These are phyloP conservation scores for Morpho helenor DNA, from an alignment of 2,888 invertebrate species.

Conservation along the genomic window DNA sequence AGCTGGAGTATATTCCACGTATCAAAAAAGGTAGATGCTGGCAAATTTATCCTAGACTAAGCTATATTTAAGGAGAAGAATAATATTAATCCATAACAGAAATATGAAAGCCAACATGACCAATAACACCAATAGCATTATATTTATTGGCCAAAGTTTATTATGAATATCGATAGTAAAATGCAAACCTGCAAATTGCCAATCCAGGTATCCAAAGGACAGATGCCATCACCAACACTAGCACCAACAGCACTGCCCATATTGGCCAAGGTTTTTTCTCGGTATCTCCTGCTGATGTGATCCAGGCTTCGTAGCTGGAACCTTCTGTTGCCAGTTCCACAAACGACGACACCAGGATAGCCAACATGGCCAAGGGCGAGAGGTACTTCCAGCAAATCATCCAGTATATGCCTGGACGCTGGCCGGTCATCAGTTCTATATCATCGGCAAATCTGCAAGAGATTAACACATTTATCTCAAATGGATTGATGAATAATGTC, in stretches of 20 bases:
- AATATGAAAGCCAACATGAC: too few relatives aligned
- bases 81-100: too few relatives aligned
- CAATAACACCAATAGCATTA: too few relatives aligned
- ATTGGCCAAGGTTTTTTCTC: conserved; percentile 91
- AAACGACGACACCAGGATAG: conserved; percentile 90
- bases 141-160: too few relatives aligned
- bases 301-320: conserved; percentile 93
- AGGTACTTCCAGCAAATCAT: conserved; percentile 96
- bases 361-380: conserved; percentile 92
- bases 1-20: not conserved
- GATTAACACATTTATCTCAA: not conserved
- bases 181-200: conserved; percentile 85
- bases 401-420: conserved; percentile 93
- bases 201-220: conserved; percentile 93
- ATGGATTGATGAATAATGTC: too few relatives aligned
- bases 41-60: too few relatives aligned
- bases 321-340: conserved; percentile 89
- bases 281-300: conserved; percentile 84
- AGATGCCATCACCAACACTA: conserved; percentile 86
- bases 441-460: conserved; percentile 92
- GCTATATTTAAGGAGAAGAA: too few relatives aligned
- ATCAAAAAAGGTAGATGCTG: too few relatives aligned
- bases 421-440: conserved; percentile 96
- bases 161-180: too few relatives aligned
- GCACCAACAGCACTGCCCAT: conserved; percentile 89